These are phyloP conservation scores for Condylura cristata DNA, from an alignment of 2,113 vertebrate genomes.

Conservation along the genomic window DNA sequence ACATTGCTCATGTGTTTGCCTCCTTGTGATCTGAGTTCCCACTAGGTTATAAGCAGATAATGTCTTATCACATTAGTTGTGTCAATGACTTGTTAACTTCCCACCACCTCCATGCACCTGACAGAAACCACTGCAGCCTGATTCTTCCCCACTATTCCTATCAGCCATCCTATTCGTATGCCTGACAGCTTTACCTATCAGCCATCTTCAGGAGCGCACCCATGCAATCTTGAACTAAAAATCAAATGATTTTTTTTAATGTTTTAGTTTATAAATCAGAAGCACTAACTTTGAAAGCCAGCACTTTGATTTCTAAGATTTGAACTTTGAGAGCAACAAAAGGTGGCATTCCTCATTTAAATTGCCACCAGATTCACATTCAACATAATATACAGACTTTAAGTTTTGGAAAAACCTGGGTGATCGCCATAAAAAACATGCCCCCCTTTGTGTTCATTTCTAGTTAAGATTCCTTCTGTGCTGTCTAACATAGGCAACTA, in stretches of 20 bases:
- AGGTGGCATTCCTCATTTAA: not conserved
- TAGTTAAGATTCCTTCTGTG: not conserved
- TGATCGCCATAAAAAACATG: not conserved
- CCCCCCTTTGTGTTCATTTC: not conserved
- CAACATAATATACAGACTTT: not conserved
- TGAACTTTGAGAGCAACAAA: not conserved
- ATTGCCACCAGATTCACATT: not conserved
- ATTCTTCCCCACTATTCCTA: too few species aligned
- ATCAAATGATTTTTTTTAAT: not conserved
- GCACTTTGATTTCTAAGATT: conserved; percentile 7
- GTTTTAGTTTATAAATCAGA: conserved; percentile 5
- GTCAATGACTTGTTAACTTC: not conserved
- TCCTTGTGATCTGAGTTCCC: not conserved
- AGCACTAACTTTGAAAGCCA: not conserved
- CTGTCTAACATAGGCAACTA: not conserved
- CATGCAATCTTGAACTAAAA: not conserved
- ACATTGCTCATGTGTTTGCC: not conserved
- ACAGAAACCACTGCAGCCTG: not conserved
- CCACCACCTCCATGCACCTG: not conserved
- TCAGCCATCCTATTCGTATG: too few species aligned
- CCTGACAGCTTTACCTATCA: not conserved
- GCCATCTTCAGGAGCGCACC: not conserved
- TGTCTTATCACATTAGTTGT: not conserved
- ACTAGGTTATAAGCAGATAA: not conserved
- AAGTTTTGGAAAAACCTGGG: not conserved